Evolutionary conservation across 2,113 vertebrate species (phyloP), one percentile per base, ranked within the genome.

Genomic region (Tretioscincus oriximinensis): DNA sequence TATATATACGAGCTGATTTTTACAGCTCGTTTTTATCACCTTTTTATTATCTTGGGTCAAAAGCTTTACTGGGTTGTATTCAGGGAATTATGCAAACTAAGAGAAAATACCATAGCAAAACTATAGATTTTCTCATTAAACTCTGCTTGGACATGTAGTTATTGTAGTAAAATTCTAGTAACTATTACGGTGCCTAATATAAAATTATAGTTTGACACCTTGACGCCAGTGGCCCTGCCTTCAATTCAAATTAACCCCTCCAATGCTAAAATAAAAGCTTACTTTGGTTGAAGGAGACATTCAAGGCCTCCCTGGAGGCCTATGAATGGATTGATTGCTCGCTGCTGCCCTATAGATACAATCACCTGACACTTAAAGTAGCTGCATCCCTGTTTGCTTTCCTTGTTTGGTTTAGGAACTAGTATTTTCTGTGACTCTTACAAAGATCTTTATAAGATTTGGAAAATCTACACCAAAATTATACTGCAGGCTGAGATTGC

Each of bases 101-200:
- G 94, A 96, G 94, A 95, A 95, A 95, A 94, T 93, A 95, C 94
- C 92, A 92, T 93, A 95, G 94, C 94, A 95, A 96, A 94, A 94
- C 94, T 95, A 96, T 96, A 93, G 95, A 96, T 96, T 96, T 96
- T 96, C 90, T 95, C 94, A 96, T 96, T 96, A 96, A 96, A 96
- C 94, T 94, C 92, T 94, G 95, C 94, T 94, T 94, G 95, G 93
- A 94, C 94, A 95, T 94, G 94, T 95, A 95, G 92, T 95, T 95
- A 95, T 93, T 95, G 95, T 95, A 95, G 94, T 96, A 96, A 96
- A 96, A 95, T 92, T 95, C 93, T 93, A 94, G 95, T 96, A 95
- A 95, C 93, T 95, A 95, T 95, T 95, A 96, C 92, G 92, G 94
- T 93, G 93, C 92, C 94, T 95, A 95, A 95, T 96, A 95, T 96